Evolutionary conservation across 2,888 invertebrate genomes (phyloP).

Genomic region (Aporophyla lueneburgensis): DNA sequence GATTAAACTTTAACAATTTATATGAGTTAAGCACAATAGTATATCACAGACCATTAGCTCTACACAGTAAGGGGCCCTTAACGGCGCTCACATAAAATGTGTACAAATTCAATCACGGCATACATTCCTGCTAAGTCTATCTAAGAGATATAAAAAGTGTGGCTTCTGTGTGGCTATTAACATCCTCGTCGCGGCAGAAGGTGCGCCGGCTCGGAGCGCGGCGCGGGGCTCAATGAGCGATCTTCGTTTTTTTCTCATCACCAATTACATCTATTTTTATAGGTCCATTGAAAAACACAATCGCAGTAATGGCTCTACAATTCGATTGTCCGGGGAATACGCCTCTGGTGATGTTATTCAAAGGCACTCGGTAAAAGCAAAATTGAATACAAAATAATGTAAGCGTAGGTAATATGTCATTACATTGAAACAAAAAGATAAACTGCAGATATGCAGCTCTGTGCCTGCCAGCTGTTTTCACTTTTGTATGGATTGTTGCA

Average conservation of each 20-base stretch:
- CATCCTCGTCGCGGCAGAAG: conserved; percentile 67
- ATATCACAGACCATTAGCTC: conserved; percentile 41
- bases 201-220: conserved; percentile 58
- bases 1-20: not conserved
- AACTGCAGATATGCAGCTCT: conserved; percentile 36
- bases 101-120: conserved; percentile 60
- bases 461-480: conserved; percentile 54
- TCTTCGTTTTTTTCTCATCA: conserved; percentile 82
- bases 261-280: conserved; percentile 86
- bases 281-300: conserved; percentile 83
- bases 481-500: conserved; percentile 46
- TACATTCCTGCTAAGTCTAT: conserved; percentile 61
- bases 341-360: conserved; percentile 78
- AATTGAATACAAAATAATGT: conserved; percentile 73
- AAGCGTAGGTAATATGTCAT: conserved; percentile 66
- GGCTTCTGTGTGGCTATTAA: conserved; percentile 79
- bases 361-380: conserved; percentile 73
- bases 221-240: conserved; percentile 76
- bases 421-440: conserved; percentile 64
- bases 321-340: conserved; percentile 78
- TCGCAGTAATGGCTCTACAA: conserved; percentile 81
- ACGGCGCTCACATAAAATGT: conserved; percentile 35
- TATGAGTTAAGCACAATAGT: conserved; percentile 20
- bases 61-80: conserved; percentile 39
- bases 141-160: conserved; percentile 66